Percentiles rank a stretch among this genome's conserved stretches.
These are phyloP conservation scores for Alouatta caraya DNA, from an alignment of 2,797 vertebrate genomes.

Conservation along the genomic window DNA sequence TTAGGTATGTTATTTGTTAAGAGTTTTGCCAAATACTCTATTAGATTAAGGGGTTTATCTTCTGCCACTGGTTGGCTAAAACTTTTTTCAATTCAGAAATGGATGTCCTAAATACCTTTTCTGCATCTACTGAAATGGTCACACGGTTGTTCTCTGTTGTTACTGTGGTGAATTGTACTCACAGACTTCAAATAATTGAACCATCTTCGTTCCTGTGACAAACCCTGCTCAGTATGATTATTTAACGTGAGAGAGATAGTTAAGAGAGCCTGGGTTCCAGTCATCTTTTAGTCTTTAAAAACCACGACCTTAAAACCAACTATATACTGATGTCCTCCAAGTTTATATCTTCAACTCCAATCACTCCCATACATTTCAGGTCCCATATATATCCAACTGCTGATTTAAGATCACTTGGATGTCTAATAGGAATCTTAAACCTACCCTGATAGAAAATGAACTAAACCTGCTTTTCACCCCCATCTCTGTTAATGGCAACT, in stretches of 20 bases:
- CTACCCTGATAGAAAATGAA: background rate
- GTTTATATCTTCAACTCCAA: background rate
- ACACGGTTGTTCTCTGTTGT: background rate
- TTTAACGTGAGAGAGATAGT: background rate
- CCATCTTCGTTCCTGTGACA: background rate
- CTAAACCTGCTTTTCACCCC: background rate
- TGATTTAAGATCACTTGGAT: background rate
- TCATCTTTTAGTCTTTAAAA: background rate
- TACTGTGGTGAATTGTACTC: background rate
- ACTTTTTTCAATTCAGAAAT: background rate
- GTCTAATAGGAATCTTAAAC: background rate
- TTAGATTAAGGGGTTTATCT: background rate
- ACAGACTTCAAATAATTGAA: background rate
- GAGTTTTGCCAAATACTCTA: background rate
- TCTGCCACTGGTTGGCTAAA: background rate
- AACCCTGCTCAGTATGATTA: background rate
- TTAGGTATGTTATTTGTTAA: background rate
- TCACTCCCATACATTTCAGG: background rate
- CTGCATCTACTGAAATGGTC: background rate
- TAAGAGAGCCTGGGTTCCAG: background rate
- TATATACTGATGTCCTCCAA: background rate
- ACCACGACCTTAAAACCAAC: background rate
- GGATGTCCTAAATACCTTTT: background rate
- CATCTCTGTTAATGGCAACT: background rate
- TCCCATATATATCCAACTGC: background rate